phyloP scores from a whole-genome alignment of 2,797 vertebrate species.

The Schizopygopsis malacanthus region DNA sequence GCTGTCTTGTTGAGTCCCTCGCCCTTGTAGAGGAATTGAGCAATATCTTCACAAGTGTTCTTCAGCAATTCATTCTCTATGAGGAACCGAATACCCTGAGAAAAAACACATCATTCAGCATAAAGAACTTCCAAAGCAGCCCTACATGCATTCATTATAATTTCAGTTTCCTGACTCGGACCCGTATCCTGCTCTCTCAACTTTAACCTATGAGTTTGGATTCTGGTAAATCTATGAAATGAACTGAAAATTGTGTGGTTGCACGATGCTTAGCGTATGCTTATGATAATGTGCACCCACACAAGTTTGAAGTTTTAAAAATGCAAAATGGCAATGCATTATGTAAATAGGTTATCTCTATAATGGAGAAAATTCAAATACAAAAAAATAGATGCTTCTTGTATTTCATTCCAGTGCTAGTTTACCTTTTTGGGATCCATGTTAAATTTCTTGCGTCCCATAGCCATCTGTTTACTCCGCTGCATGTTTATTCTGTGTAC shows the following conservation, averaged over 20 bases:
- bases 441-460: conserved; percentile 97
- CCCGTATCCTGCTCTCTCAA: background rate
- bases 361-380: background rate
- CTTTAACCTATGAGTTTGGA: conserved; percentile 24
- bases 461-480: conserved; percentile 95
- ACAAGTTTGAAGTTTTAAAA: conserved; percentile 16
- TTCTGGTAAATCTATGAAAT: conserved; percentile 31
- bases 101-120: conserved; percentile 18
- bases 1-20: conserved; percentile 97
- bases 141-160: background rate
- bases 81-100: conserved; percentile 92
- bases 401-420: background rate
- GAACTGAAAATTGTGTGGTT: background rate
- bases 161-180: background rate
- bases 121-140: background rate
- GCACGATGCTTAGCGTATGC: background rate
- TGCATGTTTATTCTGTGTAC: conserved; percentile 93
- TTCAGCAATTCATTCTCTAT: conserved; percentile 92
- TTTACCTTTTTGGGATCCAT: conserved; percentile 97
- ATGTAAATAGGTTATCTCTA: background rate
- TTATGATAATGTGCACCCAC: conserved; percentile 14
- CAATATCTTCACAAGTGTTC: conserved; percentile 90
- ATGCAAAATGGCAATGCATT: conserved; percentile 3
- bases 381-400: background rate
- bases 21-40: conserved; percentile 93